phyloP scores from a whole-genome alignment of 2,888 invertebrate genomes.

The Lysandra coridon region DNA sequence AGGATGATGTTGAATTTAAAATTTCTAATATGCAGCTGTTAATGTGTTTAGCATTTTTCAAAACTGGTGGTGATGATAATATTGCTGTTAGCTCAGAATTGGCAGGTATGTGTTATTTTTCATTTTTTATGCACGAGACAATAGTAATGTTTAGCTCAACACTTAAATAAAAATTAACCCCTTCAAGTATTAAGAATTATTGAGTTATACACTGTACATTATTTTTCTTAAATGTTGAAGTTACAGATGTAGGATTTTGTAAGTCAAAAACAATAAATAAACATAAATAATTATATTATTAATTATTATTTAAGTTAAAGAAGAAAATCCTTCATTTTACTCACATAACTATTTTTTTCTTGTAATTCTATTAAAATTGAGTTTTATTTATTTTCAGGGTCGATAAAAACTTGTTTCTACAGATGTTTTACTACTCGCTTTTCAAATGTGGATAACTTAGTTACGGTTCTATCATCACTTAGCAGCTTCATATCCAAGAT shows the following conservation, averaged over 20 bases:
- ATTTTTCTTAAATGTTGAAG: too few relatives aligned
- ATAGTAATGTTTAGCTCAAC: not conserved
- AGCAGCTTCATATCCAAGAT: slow-evolving; percentile 80
- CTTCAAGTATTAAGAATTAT: too few relatives aligned
- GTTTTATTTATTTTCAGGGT: slow-evolving; percentile 59
- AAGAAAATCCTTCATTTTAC: not conserved
- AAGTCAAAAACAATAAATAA: too few relatives aligned
- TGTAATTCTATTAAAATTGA: not conserved
- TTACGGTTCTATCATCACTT: slow-evolving; percentile 79
- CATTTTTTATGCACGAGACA: too few relatives aligned
- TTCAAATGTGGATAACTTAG: slow-evolving; percentile 82
- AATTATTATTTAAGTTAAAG: not conserved
- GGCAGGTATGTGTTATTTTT: slow-evolving; percentile 70
- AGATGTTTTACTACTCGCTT: slow-evolving; percentile 85
- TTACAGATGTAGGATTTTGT: too few relatives aligned
- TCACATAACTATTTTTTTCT: not conserved
- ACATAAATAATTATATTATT: too few relatives aligned
- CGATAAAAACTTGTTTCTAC: slow-evolving; percentile 85
- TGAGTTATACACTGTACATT: too few relatives aligned
- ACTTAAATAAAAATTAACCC: not conserved
- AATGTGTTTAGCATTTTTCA: slow-evolving; percentile 83
- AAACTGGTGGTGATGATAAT: slow-evolving; percentile 73
- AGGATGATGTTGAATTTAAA: slow-evolving; percentile 83
- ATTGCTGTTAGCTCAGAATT: slow-evolving; percentile 80
- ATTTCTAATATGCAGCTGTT: slow-evolving; percentile 83